A percentile compares a stretch with the other conserved stretches of the same genome.
Conservation (phyloP, 2,113 vertebrate species). For the Callithrix jacchus region DNA sequence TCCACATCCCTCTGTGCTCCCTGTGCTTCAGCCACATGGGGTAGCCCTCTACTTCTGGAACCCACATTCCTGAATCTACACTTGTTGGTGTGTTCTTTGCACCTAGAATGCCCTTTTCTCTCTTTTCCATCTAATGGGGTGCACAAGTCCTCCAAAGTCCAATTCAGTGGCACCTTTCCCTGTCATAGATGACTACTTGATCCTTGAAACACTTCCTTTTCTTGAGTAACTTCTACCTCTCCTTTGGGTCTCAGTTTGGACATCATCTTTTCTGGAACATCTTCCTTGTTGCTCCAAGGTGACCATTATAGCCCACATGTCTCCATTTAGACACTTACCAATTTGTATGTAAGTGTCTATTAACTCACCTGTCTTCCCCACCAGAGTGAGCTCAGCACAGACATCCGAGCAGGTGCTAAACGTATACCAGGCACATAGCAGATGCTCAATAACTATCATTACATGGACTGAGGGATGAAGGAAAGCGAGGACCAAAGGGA, state of each 20-base stretch:
- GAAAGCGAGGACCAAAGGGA: background rate
- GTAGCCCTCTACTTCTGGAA: background rate
- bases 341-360: background rate
- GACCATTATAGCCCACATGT: background rate
- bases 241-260: background rate
- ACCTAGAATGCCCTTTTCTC: background rate
- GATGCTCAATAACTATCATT: background rate
- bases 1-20: rapidly evolving
- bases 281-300: background rate
- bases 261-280: background rate
- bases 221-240: background rate
- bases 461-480: background rate
- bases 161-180: background rate
- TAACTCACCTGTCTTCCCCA: background rate
- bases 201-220: background rate
- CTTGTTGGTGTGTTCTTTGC: background rate
- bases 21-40: background rate
- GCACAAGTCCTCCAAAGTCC: background rate
- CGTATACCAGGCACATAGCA: background rate
- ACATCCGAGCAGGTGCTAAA: background rate
- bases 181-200: rapidly evolving
- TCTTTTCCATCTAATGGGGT: background rate
- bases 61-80: background rate
- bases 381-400: background rate
- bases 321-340: background rate